phyloP scores from a whole-genome alignment of 2,113 vertebrate genomes.

The Zosterops lateralis region DNA sequence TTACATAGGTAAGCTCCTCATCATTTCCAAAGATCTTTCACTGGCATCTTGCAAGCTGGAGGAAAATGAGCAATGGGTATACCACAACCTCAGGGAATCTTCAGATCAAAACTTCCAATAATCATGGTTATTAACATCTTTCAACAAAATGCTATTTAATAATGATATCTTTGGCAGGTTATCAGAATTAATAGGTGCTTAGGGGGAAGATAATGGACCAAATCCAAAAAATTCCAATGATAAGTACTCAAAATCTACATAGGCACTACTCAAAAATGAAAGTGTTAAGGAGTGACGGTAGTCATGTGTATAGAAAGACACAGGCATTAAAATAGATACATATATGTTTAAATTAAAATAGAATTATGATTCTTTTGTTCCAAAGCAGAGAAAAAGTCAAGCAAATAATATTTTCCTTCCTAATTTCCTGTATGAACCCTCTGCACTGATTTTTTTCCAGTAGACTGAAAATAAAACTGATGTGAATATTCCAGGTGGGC shows the following conservation, averaged over 20 bases:
- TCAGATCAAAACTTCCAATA: neutral
- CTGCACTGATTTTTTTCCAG: neutral
- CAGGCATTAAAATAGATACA: neutral
- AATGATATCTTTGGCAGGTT: rapidly evolving
- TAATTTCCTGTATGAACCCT: neutral
- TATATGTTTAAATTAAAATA: neutral
- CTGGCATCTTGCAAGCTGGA: neutral
- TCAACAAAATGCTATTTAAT: neutral
- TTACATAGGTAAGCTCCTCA: neutral
- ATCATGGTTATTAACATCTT: neutral
- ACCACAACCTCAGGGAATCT: neutral
- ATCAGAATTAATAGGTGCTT: neutral
- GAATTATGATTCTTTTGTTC: neutral
- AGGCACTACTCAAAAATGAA: neutral
- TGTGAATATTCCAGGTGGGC: neutral
- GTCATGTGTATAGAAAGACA: neutral
- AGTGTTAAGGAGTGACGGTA: neutral
- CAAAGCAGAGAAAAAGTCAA: neutral
- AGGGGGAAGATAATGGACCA: neutral
- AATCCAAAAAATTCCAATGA: neutral
- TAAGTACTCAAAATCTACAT: neutral
- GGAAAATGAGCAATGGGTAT: neutral
- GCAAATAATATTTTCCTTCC: neutral
- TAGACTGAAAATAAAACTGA: neutral
- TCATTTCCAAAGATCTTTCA: neutral